Base-by-base conservation (phyloP, 2,797 vertebrate genomes). In the Channa striata region DNA sequence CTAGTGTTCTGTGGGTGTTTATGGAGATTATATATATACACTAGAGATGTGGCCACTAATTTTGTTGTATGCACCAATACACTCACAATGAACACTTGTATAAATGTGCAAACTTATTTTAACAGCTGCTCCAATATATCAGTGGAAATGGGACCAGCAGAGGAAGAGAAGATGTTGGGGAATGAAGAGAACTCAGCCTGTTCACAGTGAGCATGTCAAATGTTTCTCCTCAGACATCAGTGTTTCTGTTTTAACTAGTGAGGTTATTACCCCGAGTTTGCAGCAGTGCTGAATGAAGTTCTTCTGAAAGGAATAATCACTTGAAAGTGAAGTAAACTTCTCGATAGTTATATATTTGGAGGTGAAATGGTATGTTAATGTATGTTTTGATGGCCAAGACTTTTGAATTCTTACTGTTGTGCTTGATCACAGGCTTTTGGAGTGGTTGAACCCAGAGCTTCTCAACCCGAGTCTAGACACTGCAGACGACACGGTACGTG, bases 381-480 rank as follows among this genome's bases (percentile, higher is more conserved):
- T 30, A 30, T 30, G 25, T 30, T 30, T 30, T 30, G 25, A 1
- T 34, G 1, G 1, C n/a, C 2, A 11, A 51, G 1, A 16, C 52
- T 43, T 34, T n/a, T 53, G 0, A 13, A 2, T n/a, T 17, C 3
- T 67, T 13, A n/a, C 48, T 58, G 1, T 11, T 59, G 11, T 72
- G 34, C 76, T 2, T 59, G 5, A 25, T 54, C 52, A 12, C 72
- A 95, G 94, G 48, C 71, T 95, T 49, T 12, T 93, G 63, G 90
- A 93, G 83, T 89, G 92, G 83, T 70, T 95, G 72, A 94, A 94
- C 77, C 92, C 94, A 6, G 81, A 87, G 44, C 83, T 87, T 30
- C 57, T 91, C 47, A 89, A 82, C 44, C 23, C 57, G 0, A 66
- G 89, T 17, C 25, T 42, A 4, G 81, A 89, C 0, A 7, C 70